These are phyloP conservation scores for Epinotia nisella DNA, from an alignment of 2,888 invertebrate genomes.

Conservation along the genomic window DNA sequence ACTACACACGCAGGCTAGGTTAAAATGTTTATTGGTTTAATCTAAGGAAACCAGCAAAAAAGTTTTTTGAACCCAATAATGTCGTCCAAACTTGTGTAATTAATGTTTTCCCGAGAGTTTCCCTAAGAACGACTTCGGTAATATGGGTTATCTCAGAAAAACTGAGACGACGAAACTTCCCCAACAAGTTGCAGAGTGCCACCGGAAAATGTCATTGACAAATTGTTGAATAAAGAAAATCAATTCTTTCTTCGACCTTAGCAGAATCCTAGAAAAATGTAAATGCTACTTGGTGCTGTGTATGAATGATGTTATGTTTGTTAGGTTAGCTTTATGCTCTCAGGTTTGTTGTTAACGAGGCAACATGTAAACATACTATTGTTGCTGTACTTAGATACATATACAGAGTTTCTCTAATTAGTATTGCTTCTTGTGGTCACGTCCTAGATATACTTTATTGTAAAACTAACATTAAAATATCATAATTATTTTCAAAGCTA, in stretches of 20 bases:
- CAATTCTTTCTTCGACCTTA: constrained; percentile 42
- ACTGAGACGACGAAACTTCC: constrained; percentile 47
- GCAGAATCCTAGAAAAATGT: constrained; percentile 36
- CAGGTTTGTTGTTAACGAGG: constrained; percentile 24
- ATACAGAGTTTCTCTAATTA: constrained; percentile 9
- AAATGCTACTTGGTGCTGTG: constrained; percentile 18
- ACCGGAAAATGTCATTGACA: constrained; percentile 54
- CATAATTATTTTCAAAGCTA: not conserved
- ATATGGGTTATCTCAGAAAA: constrained; percentile 54
- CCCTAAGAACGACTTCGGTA: constrained; percentile 55
- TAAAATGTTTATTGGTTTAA: not conserved
- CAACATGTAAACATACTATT: not conserved
- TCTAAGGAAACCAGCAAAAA: constrained; percentile 5
- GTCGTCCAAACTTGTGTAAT: constrained; percentile 56
- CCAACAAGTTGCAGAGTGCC: constrained; percentile 53
- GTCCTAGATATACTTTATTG: not conserved
- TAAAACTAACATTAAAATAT: not conserved
- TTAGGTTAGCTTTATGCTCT: constrained; percentile 27
- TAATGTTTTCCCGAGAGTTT: constrained; percentile 62
- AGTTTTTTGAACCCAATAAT: constrained; percentile 26
- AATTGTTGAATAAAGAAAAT: constrained; percentile 51
- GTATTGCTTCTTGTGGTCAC: not conserved
- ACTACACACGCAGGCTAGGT: not conserved
- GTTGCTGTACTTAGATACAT: not conserved
- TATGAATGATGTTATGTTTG: constrained; percentile 41